Base-by-base conservation (phyloP, 2,888 invertebrate genomes). In the Lumbricus terrestris region DNA sequence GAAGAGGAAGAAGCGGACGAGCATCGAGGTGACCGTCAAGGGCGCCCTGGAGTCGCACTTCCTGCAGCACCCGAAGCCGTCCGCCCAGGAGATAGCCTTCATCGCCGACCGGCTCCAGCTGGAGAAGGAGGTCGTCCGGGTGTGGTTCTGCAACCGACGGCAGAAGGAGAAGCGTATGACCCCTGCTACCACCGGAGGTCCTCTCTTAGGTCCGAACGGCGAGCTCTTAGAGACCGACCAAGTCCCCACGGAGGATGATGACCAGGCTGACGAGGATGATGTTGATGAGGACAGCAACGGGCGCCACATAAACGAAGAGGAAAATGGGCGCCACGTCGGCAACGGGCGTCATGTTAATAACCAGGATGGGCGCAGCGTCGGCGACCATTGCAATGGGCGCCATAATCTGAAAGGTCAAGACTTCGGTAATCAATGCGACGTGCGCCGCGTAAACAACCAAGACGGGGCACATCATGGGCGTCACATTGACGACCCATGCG, bases 161-260 rank as follows among this genome's bases (percentile, higher is more conserved):
- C 98, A 99, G 95, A 98, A 98, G 95, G 98, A 98, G 95, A 98
- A 98, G 95, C 96, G 98, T 93, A 98, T 99, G 99, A 99, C 99
- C 99, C 96, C 94, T n/a, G 93, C 93, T 11, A 33, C 88, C 20
- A 42, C 23, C n/a, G 34, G 33, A 0, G 88, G 88, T 88, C 88
- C 40, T 40, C 29, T 88, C 23, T 18, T 88, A 18, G 85, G 85
- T 37, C 85, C 85, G 35, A 37, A 85, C 85, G 85, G 85, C 2
- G 85, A 85, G 85, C 85, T 85, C 5, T 37, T 85, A 85, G 34
- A 34, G 85, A 34, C 85, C 23, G 85, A 85, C 85, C 34, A 85
- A 0, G 6, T 18, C 3, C 35, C 83, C 18, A 16, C 23, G 6
- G 85, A 85, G 6, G 85, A 85, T n/a, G 83, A 83, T 23, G 35